phyloP scores from a whole-genome alignment of 2,797 vertebrate genomes.

The Monodelphis domestica region DNA sequence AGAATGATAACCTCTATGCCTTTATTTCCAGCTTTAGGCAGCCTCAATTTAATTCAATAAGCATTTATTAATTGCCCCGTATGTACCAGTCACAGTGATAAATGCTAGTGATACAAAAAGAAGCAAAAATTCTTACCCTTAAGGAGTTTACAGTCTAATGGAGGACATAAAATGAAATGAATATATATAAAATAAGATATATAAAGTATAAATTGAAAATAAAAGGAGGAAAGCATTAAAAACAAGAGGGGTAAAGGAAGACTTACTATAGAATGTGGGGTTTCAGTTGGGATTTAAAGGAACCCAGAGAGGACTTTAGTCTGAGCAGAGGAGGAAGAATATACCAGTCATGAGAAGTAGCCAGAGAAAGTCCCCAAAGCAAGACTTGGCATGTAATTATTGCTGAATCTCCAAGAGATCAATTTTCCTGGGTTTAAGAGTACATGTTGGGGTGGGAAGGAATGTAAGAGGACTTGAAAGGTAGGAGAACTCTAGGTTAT shows the following conservation, averaged over 20 bases:
- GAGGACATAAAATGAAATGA: neutral
- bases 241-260: neutral
- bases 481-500: too few species aligned
- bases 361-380: too few species aligned
- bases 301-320: neutral
- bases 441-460: too few species aligned
- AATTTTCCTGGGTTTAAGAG: too few species aligned
- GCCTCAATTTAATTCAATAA: neutral
- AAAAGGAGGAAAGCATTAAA: neutral
- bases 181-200: neutral
- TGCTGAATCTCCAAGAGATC: too few species aligned
- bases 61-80: neutral
- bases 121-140: neutral
- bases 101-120: too few species aligned
- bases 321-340: neutral
- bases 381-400: too few species aligned
- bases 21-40: neutral
- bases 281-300: neutral
- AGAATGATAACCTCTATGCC: neutral
- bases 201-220: neutral
- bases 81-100: neutral
- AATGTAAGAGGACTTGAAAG: too few species aligned
- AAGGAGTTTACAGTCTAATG: neutral
- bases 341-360: neutral
- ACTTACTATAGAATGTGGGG: neutral